Evolutionary conservation across 2,113 vertebrate genomes (phyloP).

Genomic region (Nesogale talazaci): DNA sequence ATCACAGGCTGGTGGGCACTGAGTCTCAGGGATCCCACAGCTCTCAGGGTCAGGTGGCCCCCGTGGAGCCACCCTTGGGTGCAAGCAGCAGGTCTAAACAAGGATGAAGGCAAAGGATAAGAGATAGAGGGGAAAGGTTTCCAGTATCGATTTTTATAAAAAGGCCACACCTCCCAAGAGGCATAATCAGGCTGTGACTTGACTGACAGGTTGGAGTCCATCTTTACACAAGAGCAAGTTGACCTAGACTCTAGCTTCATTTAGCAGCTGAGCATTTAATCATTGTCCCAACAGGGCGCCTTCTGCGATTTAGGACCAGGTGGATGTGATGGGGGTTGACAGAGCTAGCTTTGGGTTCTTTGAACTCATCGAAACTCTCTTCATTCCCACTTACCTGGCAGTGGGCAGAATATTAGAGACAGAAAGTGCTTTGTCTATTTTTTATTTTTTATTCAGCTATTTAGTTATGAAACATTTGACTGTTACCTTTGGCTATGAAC

Average conservation of each 20-base stretch:
- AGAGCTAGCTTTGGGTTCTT: neutral
- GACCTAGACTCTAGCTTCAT: neutral
- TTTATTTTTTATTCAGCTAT: slow-evolving; percentile 34
- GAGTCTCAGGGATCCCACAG: too few species aligned
- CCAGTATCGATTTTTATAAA: too few species aligned
- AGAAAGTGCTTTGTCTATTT: neutral
- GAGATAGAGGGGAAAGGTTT: too few species aligned
- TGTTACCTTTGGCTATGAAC: slow-evolving; percentile 9
- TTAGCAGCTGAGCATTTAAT: neutral
- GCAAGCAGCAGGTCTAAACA: too few species aligned
- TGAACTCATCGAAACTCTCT: neutral
- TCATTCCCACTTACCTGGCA: neutral
- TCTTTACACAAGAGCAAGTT: too few species aligned
- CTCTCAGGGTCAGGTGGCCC: too few species aligned
- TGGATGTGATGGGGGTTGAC: neutral
- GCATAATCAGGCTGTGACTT: too few species aligned
- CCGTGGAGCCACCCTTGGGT: too few species aligned
- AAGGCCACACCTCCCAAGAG: too few species aligned
- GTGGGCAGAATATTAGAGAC: neutral
- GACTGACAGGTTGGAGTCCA: too few species aligned
- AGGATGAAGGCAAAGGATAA: too few species aligned
- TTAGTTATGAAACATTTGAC: slow-evolving; percentile 56
- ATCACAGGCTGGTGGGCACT: too few species aligned
- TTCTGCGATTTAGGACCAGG: neutral
- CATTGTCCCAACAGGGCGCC: neutral